Evolutionary conservation across 2,113 vertebrate genomes (phyloP).

Genomic region (Oreochromis spilurus): DNA sequence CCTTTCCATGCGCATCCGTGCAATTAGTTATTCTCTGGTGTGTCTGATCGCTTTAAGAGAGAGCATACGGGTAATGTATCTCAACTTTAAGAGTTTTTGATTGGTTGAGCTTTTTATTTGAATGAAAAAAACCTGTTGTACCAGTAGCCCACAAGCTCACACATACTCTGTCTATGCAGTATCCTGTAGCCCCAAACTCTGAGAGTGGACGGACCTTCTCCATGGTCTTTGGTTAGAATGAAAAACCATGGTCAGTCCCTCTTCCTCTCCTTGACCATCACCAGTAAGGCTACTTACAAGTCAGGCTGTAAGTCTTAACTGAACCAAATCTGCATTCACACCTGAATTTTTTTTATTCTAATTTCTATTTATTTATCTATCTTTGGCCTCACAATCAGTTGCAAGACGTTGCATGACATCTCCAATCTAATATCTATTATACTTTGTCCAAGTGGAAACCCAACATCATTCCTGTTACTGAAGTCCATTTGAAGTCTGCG

Average conservation of each 20-base stretch:
- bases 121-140: not conserved
- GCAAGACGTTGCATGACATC: not conserved
- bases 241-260: not conserved
- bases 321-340: not conserved
- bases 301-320: not conserved
- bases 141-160: not conserved
- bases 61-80: not conserved
- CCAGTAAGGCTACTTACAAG: not conserved
- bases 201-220: not conserved
- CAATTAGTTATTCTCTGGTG: not conserved
- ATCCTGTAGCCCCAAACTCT: not conserved
- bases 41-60: not conserved
- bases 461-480: not conserved
- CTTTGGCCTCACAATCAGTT: not conserved
- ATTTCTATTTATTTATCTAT: not conserved
- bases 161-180: not conserved
- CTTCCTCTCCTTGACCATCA: not conserved
- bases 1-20: not conserved
- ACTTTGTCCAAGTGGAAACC: not conserved
- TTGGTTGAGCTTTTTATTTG: not conserved
- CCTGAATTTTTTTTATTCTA: not conserved
- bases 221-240: not conserved
- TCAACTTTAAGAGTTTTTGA: not conserved
- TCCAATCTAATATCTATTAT: not conserved
- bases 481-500: not conserved